Evolutionary conservation across 1,140 invertebrate genomes (phyloP).

Genomic region (Dermatophagoides farinae): DNA sequence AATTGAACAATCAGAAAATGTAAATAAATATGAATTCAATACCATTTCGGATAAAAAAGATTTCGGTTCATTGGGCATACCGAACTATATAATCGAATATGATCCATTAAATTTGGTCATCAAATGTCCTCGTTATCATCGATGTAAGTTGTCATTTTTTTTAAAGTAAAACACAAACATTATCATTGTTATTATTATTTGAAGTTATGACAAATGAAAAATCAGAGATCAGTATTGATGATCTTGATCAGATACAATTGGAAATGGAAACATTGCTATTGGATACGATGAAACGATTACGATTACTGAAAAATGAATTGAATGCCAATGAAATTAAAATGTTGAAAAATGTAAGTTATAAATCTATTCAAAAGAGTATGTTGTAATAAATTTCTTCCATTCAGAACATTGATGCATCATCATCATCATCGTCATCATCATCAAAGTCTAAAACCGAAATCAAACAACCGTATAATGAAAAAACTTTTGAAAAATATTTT

Average conservation of each 20-base stretch:
- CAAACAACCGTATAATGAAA: no score
- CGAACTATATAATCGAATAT: constrained; percentile 1
- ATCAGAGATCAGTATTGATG: neutral
- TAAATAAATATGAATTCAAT: no score
- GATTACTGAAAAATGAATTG: neutral
- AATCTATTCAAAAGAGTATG: no score
- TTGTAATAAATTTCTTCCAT: no score
- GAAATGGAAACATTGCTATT: neutral
- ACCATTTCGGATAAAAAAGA: no score
- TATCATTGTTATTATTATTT: no score
- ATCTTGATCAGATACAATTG: neutral
- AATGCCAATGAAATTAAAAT: neutral
- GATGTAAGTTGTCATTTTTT: neutral
- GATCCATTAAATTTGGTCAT: neutral
- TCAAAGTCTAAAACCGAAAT: no score
- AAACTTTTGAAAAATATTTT: no score
- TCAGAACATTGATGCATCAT: no score
- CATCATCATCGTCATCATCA: no score
- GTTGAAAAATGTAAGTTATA: no score
- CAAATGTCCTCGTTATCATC: neutral
- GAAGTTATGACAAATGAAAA: neutral
- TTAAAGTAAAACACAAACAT: neutral
- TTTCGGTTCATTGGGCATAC: neutral
- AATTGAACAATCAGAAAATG: no score
- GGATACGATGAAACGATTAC: neutral